Evolutionary conservation across 2,797 vertebrate genomes (phyloP), one percentile per base, ranked within the genome.

Genomic region (Neoniphon sammara): DNA sequence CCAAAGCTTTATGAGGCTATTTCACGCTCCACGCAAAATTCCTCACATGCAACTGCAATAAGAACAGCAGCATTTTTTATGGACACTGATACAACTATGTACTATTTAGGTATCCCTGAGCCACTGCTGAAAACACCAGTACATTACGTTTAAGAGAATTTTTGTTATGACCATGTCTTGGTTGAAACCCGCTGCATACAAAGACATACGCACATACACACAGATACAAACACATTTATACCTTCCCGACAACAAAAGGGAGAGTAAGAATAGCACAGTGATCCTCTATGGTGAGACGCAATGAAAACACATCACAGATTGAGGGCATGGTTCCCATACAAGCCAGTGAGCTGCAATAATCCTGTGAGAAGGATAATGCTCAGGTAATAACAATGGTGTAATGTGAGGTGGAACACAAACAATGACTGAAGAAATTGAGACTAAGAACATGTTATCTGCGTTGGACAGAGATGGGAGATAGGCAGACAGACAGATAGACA

Each of bases 301-400:
- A 89, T 86, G 73, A 89, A 86, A 91, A 81, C 55, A 80, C 71
- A 83, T 57, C 31, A n/a, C 58, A 88, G 85, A 92, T 90, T 83
- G 76, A 87, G 87, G 87, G 65, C 77, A 82, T 36, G 7, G 18
- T 82, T 80, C 86, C 75, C 66, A 77, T 78, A 69, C 58, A 78
- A 84, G 79, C 82, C 86, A 88, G 89, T 89, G 87, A 91, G 81
- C 88, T 82, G 73, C 82, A 85, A 84, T 90, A 87, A 89, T 91
- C 88, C 80, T 83, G 74, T 85, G 87, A 90, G 80, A 87, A 73
- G 83, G 86, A 91, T 66, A 50, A 61, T 84, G 80, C 71, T 73
- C 36, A 23, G 42, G 44, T 15, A 36, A 63, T 55, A 75, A 42
- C 49, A 87, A 79, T 7, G 18, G 31, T 20, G 75, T 78, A 52